Conservation (phyloP, 2,888 invertebrate species). For the Ferdinandea cuprea region DNA sequence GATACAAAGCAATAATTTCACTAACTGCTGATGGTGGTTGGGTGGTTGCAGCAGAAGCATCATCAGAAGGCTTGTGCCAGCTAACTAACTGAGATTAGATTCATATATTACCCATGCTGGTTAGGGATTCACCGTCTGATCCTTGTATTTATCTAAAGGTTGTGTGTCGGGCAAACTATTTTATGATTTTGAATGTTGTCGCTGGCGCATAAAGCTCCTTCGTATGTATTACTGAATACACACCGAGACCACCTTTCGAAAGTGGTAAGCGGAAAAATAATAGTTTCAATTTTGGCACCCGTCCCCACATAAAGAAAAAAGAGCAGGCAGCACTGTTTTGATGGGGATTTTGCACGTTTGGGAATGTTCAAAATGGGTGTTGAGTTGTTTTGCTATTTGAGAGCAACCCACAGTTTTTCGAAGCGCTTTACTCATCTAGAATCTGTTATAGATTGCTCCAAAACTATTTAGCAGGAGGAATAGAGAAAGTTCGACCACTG, state of each 20-base stretch:
- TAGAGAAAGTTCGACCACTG: too few relatives aligned
- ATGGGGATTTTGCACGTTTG: too few relatives aligned
- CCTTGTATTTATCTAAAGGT: conserved; percentile 72
- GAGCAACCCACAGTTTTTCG: too few relatives aligned
- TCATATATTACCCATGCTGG: conserved; percentile 64
- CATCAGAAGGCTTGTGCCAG: conserved; percentile 32
- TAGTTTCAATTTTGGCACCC: conserved; percentile 53
- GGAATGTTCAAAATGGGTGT: too few relatives aligned
- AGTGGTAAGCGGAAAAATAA: conserved; percentile 50
- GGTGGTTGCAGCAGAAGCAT: conserved; percentile 49
- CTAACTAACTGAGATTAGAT: conserved; percentile 71
- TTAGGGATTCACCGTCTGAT: conserved; percentile 72
- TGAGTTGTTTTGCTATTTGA: too few relatives aligned
- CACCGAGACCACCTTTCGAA: conserved; percentile 34
- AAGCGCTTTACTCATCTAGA: too few relatives aligned
- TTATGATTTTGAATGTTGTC: conserved; percentile 72
- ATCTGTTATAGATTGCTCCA: too few relatives aligned
- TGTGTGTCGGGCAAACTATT: conserved; percentile 60
- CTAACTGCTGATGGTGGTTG: conserved; percentile 70
- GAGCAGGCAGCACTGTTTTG: too few relatives aligned
- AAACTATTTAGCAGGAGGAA: too few relatives aligned
- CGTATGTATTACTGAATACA: conserved; percentile 27
- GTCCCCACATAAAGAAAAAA: too few relatives aligned
- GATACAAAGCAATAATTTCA: conserved; percentile 73
- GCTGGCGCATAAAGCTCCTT: conserved; percentile 47